Evolutionary conservation across 2,888 invertebrate genomes (phyloP).

Genomic region (Lochmaea capreae): DNA sequence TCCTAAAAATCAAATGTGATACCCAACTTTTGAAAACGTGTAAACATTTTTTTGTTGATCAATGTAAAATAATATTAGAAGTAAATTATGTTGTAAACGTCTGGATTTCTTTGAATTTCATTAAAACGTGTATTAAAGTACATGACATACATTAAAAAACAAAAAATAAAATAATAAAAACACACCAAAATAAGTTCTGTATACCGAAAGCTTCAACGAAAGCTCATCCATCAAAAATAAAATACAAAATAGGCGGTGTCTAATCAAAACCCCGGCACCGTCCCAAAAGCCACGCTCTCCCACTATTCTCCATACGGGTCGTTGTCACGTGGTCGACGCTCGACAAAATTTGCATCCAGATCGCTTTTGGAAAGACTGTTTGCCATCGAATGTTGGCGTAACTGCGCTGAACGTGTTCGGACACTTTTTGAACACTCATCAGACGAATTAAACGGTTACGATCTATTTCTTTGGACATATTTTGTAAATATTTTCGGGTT

Average conservation of each 20-base stretch:
- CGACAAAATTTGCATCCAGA: slow-evolving; percentile 42
- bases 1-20: no score
- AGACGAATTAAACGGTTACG: slow-evolving; percentile 22
- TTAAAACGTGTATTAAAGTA: no score
- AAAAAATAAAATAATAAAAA: neutral
- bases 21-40: no score
- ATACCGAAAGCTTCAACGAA: neutral
- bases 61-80: no score
- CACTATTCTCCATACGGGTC: slow-evolving; percentile 24
- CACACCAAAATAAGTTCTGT: neutral
- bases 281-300: slow-evolving; percentile 33
- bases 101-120: no score
- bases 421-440: slow-evolving; percentile 5
- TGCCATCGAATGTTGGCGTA: slow-evolving; percentile 31
- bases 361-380: slow-evolving; percentile 31
- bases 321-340: slow-evolving; percentile 35
- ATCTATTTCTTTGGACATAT: slow-evolving; percentile 34
- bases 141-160: neutral
- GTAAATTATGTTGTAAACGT: no score
- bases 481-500: slow-evolving; percentile 43
- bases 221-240: slow-evolving; percentile 8
- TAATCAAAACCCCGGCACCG: slow-evolving; percentile 9
- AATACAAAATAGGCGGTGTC: slow-evolving; percentile 33
- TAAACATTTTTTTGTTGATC: no score
- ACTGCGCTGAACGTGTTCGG: slow-evolving; percentile 8